These are phyloP conservation scores for Anas flavirostris DNA, from an alignment of 2,797 vertebrate species.

Conservation along the genomic window DNA sequence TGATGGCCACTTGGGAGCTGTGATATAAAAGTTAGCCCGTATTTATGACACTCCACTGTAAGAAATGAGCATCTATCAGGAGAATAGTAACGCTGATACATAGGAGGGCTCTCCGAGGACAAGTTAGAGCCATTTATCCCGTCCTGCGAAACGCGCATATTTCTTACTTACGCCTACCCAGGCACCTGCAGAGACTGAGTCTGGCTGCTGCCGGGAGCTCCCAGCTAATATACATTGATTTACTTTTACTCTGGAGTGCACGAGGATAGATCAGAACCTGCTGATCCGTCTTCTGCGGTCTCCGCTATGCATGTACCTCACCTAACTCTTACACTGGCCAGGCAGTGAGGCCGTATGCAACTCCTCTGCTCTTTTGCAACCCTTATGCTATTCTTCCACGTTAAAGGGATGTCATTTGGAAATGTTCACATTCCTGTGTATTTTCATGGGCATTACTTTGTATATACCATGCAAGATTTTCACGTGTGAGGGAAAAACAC, in stretches of 20 bases:
- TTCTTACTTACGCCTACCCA: constrained; percentile 6
- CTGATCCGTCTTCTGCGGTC: not conserved
- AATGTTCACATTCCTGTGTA: not conserved
- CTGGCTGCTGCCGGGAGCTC: constrained; percentile 26
- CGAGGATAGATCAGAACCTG: constrained; percentile 7
- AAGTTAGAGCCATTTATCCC: constrained; percentile 35
- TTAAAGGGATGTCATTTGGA: not conserved
- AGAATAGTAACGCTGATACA: constrained; percentile 9
- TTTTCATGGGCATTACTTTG: not conserved
- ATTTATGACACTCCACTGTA: constrained; percentile 14
- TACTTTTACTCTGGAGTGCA: not conserved
- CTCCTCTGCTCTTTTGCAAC: not conserved
- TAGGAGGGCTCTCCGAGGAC: constrained; percentile 43
- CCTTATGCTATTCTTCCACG: not conserved
- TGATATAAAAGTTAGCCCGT: not conserved
- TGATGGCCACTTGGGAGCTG: constrained; percentile 16
- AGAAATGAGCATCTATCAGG: constrained; percentile 29
- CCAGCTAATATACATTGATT: constrained; percentile 60
- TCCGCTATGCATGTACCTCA: not conserved
- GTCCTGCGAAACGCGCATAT: constrained; percentile 25
- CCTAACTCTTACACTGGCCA: accelerated
- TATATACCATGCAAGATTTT: not conserved
- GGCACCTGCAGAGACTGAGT: not conserved
- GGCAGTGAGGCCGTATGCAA: not conserved
- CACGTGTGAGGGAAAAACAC: not conserved